Conservation (phyloP, 2,888 invertebrate genomes). For the Candidula unifasciata region DNA sequence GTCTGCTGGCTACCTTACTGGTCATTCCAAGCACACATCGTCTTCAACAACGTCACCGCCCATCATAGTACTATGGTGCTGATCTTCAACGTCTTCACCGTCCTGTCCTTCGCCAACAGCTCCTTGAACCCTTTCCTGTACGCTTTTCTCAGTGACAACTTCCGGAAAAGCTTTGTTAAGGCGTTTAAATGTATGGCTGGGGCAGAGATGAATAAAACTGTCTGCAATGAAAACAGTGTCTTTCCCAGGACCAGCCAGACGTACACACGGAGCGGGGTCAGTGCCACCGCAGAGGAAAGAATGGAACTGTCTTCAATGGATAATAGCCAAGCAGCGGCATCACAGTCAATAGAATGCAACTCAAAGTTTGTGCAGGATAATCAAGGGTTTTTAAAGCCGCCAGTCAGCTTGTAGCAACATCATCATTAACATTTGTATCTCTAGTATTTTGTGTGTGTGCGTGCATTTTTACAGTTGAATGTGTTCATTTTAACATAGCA, state of each 20-base stretch:
- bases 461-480: too few relatives aligned
- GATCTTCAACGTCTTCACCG: slow-evolving; percentile 73
- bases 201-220: slow-evolving; percentile 64
- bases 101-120: slow-evolving; percentile 76
- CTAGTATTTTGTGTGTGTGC: too few relatives aligned
- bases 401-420: slow-evolving; percentile 33
- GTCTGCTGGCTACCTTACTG: slow-evolving; percentile 77
- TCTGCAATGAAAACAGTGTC: slow-evolving; percentile 65
- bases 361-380: slow-evolving; percentile 47
- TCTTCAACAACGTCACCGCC: slow-evolving; percentile 55
- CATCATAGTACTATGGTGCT: slow-evolving; percentile 59
- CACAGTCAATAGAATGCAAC: slow-evolving; percentile 23
- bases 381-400: slow-evolving; percentile 52
- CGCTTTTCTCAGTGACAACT: slow-evolving; percentile 77
- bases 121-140: slow-evolving; percentile 77
- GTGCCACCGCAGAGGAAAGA: slow-evolving; percentile 55
- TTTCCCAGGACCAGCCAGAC: slow-evolving; percentile 63
- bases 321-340: slow-evolving; percentile 5
- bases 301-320: slow-evolving; percentile 57
- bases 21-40: slow-evolving; percentile 72
- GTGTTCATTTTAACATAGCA: too few relatives aligned
- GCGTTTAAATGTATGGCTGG: slow-evolving; percentile 73
- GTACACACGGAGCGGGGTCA: slow-evolving; percentile 48
- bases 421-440: too few relatives aligned
- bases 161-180: slow-evolving; percentile 75